A percentile compares a stretch with the other conserved stretches of the same genome.
phyloP scores from a whole-genome alignment of 2,113 vertebrate species.

The Dryoscopus gambensis region DNA sequence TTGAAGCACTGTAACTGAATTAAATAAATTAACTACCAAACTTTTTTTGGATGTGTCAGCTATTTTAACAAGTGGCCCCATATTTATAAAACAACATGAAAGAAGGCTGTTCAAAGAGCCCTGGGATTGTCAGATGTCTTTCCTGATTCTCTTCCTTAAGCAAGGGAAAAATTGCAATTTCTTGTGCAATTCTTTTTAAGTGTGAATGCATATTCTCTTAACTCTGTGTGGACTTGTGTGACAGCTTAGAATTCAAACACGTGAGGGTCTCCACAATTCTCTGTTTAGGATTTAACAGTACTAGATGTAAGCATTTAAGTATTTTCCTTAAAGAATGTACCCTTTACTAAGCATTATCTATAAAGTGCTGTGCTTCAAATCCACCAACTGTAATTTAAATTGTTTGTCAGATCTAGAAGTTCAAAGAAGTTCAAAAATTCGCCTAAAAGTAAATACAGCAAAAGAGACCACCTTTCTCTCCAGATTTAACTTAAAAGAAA shows the following conservation, averaged over 20 bases:
- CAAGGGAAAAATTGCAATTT: not conserved
- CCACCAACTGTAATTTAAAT: not conserved
- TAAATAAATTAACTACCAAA: slow-evolving; percentile 20
- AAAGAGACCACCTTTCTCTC: not conserved
- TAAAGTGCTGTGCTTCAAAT: not conserved
- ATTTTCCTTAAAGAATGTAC: not conserved
- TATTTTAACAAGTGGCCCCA: not conserved
- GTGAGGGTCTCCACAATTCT: not conserved
- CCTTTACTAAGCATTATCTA: not conserved
- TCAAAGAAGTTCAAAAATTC: not conserved
- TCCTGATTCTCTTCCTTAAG: not conserved
- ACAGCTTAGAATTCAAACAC: not conserved
- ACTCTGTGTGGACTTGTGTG: not conserved
- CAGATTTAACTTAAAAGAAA: not conserved
- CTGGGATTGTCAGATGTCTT: not conserved
- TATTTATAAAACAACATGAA: not conserved
- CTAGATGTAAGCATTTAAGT: not conserved
- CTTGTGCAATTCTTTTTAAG: not conserved
- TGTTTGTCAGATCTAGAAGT: not conserved
- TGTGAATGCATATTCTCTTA: not conserved
- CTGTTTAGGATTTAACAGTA: not conserved
- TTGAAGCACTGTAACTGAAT: slow-evolving; percentile 23
- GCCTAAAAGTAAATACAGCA: not conserved
- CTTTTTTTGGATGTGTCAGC: not conserved
- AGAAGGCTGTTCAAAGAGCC: not conserved